Base-by-base conservation (phyloP, 2,888 invertebrate genomes). In the Odontothrips loti region DNA sequence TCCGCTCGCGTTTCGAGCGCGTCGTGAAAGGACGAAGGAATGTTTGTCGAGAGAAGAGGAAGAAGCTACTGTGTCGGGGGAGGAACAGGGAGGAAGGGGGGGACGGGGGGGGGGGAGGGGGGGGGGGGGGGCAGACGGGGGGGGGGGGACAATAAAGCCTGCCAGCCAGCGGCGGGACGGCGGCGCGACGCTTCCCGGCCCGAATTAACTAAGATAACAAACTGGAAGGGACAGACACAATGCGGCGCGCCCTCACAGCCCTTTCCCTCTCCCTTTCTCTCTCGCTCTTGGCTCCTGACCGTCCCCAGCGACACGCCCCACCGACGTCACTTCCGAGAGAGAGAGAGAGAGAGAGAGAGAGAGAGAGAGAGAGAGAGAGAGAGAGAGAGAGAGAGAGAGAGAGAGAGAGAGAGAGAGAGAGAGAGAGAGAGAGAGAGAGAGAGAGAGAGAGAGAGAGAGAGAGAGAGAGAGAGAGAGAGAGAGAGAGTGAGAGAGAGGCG, bases 161-260 rank as follows among this genome's bases (percentile, higher is more conserved):
- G 68, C 68, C 68, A 10, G 27, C 23, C n/a, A 23, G 58, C 20
- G 15, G 51, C 20, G 10, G 51, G 1, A 51, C 12, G 48, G 63
- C 63, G 63, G 23, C 68, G 68, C 68, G 58, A 20, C 58, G 68
- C 68, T 68, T 43, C 34, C 34, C 34, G 34, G 34, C 68, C 68
- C 68, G 68, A 68, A 68, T 68, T 68, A 68, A 68, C 68, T 68
- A 68, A 68, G 68, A 68, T 68, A 68, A 68, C 68, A 68, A 68
- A 68, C 68, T 11, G 68, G 68, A 20, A 27, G 23, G 68, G 68
- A 20, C 15, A 51, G 23, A 68, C 68, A 23, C 68, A 23, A 68
- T 9, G 68, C 0, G 63, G 1, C 9, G 63, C 63, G 63, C 63
- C 63, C 68, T 27, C 23, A 11, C 23, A 68, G 23, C 68, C 68